phyloP scores from a whole-genome alignment of 2,888 invertebrate species.

The Pteria penguin region DNA sequence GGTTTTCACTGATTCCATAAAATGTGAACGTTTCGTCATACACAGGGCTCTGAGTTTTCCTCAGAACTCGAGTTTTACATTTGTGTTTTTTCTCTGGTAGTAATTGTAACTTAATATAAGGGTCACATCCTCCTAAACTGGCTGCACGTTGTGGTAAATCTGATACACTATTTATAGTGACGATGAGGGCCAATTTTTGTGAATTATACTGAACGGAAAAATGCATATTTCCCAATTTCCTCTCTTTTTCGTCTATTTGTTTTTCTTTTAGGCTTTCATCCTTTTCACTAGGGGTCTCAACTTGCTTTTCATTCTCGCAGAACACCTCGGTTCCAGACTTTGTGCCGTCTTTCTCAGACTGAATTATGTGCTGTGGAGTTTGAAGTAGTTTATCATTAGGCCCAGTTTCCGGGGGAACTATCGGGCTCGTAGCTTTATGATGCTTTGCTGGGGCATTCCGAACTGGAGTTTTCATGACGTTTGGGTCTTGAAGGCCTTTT shows the following conservation, averaged over 20 bases:
- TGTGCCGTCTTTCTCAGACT: slow-evolving; percentile 37
- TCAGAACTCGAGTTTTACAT: slow-evolving; percentile 96
- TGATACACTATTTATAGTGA: slow-evolving; percentile 93
- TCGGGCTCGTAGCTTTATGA: slow-evolving; percentile 78
- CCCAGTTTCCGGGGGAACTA: slow-evolving; percentile 67
- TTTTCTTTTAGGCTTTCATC: slow-evolving; percentile 76
- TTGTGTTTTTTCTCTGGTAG: slow-evolving; percentile 98
- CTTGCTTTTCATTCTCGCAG: slow-evolving; percentile 82
- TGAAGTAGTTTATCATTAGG: slow-evolving; percentile 71
- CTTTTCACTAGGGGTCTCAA: slow-evolving; percentile 78
- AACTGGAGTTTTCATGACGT: slow-evolving; percentile 89
- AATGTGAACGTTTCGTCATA: slow-evolving; percentile 99
- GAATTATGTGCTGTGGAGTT: slow-evolving; percentile 53
- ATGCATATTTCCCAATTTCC: slow-evolving; percentile 90
- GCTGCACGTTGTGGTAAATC: slow-evolving; percentile 92
- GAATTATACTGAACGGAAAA: slow-evolving; percentile 94
- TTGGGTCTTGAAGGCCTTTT: slow-evolving; percentile 76
- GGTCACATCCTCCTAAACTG: slow-evolving; percentile 91
- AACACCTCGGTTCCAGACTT: slow-evolving; percentile 72
- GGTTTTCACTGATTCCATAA: slow-evolving; percentile 88
- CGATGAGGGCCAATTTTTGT: slow-evolving; percentile 93
- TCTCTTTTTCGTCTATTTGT: slow-evolving; percentile 50
- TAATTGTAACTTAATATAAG: slow-evolving; percentile 98
- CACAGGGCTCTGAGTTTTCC: slow-evolving; percentile 96
- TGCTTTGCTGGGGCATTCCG: slow-evolving; percentile 72